Conservation (phyloP, 2,113 vertebrate genomes). For the Sylvia atricapilla region DNA sequence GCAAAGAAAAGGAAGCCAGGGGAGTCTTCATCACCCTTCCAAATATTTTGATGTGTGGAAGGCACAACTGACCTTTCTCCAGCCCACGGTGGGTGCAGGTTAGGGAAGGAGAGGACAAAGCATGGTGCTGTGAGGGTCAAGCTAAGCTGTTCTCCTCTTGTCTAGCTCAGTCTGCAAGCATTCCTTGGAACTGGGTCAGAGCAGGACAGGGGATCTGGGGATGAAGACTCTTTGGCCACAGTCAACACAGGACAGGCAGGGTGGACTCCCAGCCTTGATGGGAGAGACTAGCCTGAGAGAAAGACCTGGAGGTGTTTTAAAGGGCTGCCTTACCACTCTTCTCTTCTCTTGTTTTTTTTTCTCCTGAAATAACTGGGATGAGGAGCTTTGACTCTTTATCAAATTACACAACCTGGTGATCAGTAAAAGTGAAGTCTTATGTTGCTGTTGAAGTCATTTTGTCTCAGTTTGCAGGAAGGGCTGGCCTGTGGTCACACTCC, state of each 20-base stretch:
- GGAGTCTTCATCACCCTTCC: neutral
- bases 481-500: neutral
- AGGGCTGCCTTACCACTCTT: neutral
- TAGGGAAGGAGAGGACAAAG: neutral
- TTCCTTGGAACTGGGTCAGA: neutral
- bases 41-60: neutral
- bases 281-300: neutral
- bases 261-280: neutral
- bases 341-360: neutral
- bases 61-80: neutral
- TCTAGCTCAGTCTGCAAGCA: neutral
- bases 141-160: neutral
- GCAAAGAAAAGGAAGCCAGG: neutral
- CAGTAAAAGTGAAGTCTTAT: neutral
- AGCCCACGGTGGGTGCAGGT: accelerated
- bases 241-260: accelerated
- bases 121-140: neutral
- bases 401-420: neutral
- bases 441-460: neutral
- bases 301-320: neutral
- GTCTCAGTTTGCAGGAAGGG: neutral
- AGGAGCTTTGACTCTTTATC: neutral
- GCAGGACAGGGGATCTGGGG: neutral
- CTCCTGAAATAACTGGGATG: neutral
- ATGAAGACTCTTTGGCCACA: neutral